Base-by-base conservation (phyloP, 2,888 invertebrate species). In the Pyrgus malvae region DNA sequence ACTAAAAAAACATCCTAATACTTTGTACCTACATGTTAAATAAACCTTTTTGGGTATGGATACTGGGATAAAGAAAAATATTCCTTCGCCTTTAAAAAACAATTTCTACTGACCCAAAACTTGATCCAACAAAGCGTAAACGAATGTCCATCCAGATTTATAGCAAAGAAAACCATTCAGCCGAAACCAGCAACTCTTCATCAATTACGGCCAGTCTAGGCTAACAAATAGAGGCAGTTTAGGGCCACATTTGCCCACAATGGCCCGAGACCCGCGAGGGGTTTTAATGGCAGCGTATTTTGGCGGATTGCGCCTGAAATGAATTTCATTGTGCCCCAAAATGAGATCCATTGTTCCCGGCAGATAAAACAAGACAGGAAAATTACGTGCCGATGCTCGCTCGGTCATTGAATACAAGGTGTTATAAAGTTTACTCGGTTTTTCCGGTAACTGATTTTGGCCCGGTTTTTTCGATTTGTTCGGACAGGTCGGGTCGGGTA, bases 291-390 rank as follows among this genome's bases (percentile, higher is more conserved):
- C 71, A 62, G 69, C 69, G 72, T 77, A 80, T 84, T 84, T 83
- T 71, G 78, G 78, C 63, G 75, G 73, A 74, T 79, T 71, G 79
- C 75, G 72, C 68, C 77, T 78, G 71, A 82, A 86, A 86, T 79
- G 79, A 78, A 80, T 77, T 81, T 83, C 83, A 85, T 85, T 84
- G 80, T 84, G 72, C 69, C 72, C 76, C 76, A 78, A 87, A 86
- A 86, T 83, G 85, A 86, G 81, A 74, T 74, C 76, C 70, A 83
- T 86, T 85, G 87, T 87, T 81, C 80, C 70, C 63, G 16, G 41
- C 64, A 78, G 84, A 82, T 83, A 80, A 82, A 84, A 83, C 80
- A 83, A 76, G 76, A 76, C 85, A 86, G 86, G 86, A 86, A 86
- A 87, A 87, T 87, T 87, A 87, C 79, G 70, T 76, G 77, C 65